A percentile compares a stretch with the other conserved stretches of the same genome.
Conservation (phyloP, 2,113 vertebrate species). For the Triplophysa rosa region DNA sequence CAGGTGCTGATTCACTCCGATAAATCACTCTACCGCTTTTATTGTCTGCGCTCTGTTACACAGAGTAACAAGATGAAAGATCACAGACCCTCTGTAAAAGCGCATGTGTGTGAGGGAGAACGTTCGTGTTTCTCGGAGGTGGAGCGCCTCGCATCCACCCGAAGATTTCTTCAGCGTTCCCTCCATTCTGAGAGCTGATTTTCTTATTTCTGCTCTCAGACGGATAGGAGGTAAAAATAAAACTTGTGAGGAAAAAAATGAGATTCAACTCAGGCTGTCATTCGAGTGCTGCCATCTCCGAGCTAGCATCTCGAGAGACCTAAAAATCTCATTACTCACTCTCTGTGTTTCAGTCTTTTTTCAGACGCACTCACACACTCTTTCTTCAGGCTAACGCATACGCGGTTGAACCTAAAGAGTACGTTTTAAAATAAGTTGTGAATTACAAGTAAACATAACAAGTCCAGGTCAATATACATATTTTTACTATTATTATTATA, state of each 20-base stretch:
- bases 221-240: conserved; percentile 46
- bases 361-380: conserved; percentile 9
- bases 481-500: not conserved
- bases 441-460: conserved; percentile 3
- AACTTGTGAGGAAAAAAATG: conserved; percentile 37
- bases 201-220: conserved; percentile 42
- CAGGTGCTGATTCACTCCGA: conserved; percentile 34
- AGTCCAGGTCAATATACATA: not conserved
- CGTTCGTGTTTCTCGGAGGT: conserved; percentile 29
- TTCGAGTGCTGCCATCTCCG: conserved; percentile 53
- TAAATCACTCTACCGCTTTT: conserved; percentile 25
- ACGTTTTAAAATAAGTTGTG: not conserved
- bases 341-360: conserved; percentile 7
- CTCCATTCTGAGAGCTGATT: conserved; percentile 44
- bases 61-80: conserved; percentile 28
- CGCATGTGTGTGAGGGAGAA: conserved; percentile 26
- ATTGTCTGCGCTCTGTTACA: conserved; percentile 23
- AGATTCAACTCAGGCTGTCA: conserved; percentile 53
- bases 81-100: conserved; percentile 16
- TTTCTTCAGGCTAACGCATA: not conserved
- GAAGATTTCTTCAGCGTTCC: conserved; percentile 21
- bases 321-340: conserved; percentile 56
- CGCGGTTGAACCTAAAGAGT: not conserved
- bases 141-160: not conserved
- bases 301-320: conserved; percentile 50